Conservation (phyloP, 2,797 vertebrate species). For the Leptoclinus maculatus region DNA sequence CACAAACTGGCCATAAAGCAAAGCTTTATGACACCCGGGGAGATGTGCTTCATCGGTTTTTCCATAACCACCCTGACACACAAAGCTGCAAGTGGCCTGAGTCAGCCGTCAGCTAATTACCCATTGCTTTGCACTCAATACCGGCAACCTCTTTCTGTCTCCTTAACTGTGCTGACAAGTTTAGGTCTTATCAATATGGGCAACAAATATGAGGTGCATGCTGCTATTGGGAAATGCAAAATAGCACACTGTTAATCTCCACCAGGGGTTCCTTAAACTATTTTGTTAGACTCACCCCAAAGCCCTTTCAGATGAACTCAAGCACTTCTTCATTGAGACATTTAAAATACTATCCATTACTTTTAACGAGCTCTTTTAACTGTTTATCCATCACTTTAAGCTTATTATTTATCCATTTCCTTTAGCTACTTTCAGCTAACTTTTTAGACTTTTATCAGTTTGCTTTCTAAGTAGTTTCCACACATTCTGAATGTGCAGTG, state of each 20-base stretch:
- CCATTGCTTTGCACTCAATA: constrained; percentile 75
- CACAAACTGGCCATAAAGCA: constrained; percentile 83
- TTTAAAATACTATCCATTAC: background rate
- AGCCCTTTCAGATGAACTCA: background rate
- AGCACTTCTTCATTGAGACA: background rate
- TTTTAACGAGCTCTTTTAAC: background rate
- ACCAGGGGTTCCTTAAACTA: background rate
- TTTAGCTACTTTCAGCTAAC: background rate
- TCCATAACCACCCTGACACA: constrained; percentile 75
- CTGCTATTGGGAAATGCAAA: constrained; percentile 42
- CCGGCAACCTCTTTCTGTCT: constrained; percentile 50
- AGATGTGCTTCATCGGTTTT: constrained; percentile 80
- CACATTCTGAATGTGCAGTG: background rate
- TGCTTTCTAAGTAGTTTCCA: background rate
- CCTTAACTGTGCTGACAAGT: constrained; percentile 71
- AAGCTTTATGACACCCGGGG: constrained; percentile 80
- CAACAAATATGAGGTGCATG: constrained; percentile 53
- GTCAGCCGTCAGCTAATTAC: constrained; percentile 83
- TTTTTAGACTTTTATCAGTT: background rate
- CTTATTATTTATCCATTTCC: background rate
- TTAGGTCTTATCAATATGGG: constrained; percentile 61
- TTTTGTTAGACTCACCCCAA: background rate
- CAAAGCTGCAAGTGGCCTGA: constrained; percentile 79
- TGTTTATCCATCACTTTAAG: background rate
- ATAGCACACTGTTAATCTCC: constrained; percentile 10